Evolutionary conservation across 2,888 invertebrate species (phyloP).

Genomic region (Drosophila algonquin): DNA sequence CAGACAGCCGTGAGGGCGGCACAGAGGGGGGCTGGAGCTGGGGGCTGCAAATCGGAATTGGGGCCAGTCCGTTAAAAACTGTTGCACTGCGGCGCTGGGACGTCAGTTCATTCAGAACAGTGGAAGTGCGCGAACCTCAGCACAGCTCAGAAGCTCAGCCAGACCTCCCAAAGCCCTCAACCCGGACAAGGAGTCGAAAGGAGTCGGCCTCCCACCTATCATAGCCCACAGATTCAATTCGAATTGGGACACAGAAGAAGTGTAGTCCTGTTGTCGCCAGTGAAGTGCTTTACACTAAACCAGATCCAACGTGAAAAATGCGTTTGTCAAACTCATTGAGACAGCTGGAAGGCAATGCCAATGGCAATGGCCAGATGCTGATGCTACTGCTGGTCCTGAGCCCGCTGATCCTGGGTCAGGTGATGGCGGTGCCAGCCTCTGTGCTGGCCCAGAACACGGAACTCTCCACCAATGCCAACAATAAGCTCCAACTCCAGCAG

Average conservation of each 20-base stretch:
- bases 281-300: constrained; percentile 7
- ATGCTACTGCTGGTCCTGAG: constrained; percentile 61
- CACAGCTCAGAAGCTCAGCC: constrained; percentile 16
- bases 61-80: constrained; percentile 82
- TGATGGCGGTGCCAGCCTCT: constrained; percentile 82
- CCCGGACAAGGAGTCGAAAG: constrained; percentile 20
- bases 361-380: background rate
- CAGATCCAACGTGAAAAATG: constrained; percentile 40
- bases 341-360: background rate
- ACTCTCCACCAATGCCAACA: constrained; percentile 74
- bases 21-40: constrained; percentile 19
- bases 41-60: constrained; percentile 70
- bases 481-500: constrained; percentile 63
- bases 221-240: constrained; percentile 8
- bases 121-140: constrained; percentile 70
- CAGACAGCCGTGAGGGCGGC: constrained; percentile 37
- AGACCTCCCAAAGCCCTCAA: constrained; percentile 6
- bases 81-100: constrained; percentile 73
- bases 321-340: constrained; percentile 46
- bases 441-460: constrained; percentile 83
- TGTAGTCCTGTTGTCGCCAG: background rate
- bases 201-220: constrained; percentile 23
- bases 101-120: constrained; percentile 82
- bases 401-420: constrained; percentile 35
- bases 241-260: constrained; percentile 18